A percentile compares a stretch with the other conserved stretches of the same genome.
Evolutionary conservation across 2,888 invertebrate genomes (phyloP).

Genomic region (Flabesymbios commensalis): DNA sequence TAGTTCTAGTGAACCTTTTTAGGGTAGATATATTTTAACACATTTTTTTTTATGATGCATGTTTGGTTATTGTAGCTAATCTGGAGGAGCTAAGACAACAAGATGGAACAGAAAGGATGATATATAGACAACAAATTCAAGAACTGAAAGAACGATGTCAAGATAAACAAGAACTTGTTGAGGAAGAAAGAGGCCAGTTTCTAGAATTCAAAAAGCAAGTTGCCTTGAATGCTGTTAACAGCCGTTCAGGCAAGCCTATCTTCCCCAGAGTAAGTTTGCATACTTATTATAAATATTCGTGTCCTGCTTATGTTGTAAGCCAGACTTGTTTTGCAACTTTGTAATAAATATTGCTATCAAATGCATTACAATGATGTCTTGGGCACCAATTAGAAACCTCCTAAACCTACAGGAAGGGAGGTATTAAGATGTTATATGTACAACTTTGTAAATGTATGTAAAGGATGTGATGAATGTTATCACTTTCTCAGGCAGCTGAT

Average conservation of each 20-base stretch:
- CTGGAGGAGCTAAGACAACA: conserved; percentile 55
- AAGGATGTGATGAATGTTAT: too few species aligned
- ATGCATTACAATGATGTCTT: too few species aligned
- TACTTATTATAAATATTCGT: too few species aligned
- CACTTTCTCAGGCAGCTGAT: too few species aligned
- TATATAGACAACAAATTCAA: conserved; percentile 48
- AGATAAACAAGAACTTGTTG: conserved; percentile 52
- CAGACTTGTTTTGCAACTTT: too few species aligned
- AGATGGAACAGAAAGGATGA: conserved; percentile 45
- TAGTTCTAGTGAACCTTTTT: too few species aligned
- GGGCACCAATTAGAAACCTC: too few species aligned
- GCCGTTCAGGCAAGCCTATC: conserved; percentile 56
- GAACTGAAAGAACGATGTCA: conserved; percentile 53
- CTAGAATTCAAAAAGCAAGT: conserved; percentile 57
- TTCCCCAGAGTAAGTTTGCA: conserved; percentile 42
- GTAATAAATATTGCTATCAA: too few species aligned
- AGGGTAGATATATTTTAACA: neutral
- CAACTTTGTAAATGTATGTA: too few species aligned
- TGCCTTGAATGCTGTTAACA: conserved; percentile 54
- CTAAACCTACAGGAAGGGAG: too few species aligned
- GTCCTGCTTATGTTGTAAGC: too few species aligned
- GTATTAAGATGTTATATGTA: too few species aligned
- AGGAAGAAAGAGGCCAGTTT: conserved; percentile 53
- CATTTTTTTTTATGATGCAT: neutral
- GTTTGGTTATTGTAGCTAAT: conserved; percentile 42